A percentile compares a stretch with the other conserved stretches of the same genome.
Evolutionary conservation across 2,888 invertebrate genomes (phyloP).

Genomic region (Zootermopsis nevadensis): DNA sequence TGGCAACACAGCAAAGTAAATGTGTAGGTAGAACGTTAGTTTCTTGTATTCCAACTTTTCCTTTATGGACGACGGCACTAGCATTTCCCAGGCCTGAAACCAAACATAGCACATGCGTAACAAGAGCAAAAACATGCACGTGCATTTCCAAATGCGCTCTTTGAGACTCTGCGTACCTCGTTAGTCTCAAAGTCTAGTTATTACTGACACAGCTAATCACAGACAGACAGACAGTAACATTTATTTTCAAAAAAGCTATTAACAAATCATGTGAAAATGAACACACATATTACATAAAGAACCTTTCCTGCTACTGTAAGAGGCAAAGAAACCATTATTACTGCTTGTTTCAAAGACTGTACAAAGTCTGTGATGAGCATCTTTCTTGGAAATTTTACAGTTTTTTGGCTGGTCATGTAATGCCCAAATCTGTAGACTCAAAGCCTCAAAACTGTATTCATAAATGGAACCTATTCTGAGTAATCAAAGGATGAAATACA

Average conservation of each 20-base stretch:
- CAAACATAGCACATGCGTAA: neutral
- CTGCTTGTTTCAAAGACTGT: too few relatives aligned
- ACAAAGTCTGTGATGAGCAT: neutral
- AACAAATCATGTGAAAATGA: too few relatives aligned
- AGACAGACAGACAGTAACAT: too few relatives aligned
- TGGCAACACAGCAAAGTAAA: conserved; percentile 60
- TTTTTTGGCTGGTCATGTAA: neutral
- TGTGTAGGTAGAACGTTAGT: conserved; percentile 60
- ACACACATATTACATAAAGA: too few relatives aligned
- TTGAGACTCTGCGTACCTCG: too few relatives aligned
- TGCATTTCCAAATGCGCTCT: too few relatives aligned
- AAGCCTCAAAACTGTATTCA: neutral
- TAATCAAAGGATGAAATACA: neutral
- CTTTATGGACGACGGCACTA: conserved; percentile 57
- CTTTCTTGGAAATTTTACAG: neutral
- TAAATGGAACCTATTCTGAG: neutral
- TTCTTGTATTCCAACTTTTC: conserved; percentile 58
- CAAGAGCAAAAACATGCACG: too few relatives aligned
- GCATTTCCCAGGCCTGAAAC: conserved; percentile 59
- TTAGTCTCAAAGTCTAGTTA: too few relatives aligned
- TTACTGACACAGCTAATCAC: too few relatives aligned
- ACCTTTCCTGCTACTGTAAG: too few relatives aligned
- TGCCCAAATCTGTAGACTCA: neutral
- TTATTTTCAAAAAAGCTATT: too few relatives aligned
- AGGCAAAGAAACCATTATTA: too few relatives aligned